These are phyloP conservation scores for Platycercus adscitus DNA, from an alignment of 2,113 vertebrate genomes.

Conservation along the genomic window DNA sequence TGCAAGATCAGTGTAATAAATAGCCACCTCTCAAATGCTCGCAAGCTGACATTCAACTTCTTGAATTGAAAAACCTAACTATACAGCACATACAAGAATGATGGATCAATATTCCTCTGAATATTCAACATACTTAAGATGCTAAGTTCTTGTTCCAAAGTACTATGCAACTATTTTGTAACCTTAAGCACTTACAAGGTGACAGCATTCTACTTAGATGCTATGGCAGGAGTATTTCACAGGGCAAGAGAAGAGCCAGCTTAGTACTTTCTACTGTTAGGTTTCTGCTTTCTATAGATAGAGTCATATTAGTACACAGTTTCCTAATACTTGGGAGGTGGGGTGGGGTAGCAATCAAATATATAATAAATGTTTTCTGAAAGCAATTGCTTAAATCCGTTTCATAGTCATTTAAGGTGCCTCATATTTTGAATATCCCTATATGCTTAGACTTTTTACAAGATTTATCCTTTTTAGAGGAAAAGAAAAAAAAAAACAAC, in stretches of 20 bases:
- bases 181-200: not conserved
- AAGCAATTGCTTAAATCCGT: not conserved
- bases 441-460: not conserved
- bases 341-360: not conserved
- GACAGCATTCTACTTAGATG: not conserved
- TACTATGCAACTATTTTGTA: not conserved
- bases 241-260: not conserved
- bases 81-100: not conserved
- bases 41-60: not conserved
- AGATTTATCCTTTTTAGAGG: not conserved
- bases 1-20: not conserved
- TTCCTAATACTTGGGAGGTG: not conserved
- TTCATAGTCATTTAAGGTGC: not conserved
- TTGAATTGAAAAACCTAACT: not conserved
- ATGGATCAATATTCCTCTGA: not conserved
- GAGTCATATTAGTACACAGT: not conserved
- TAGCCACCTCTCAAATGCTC: not conserved
- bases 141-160: not conserved
- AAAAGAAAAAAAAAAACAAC: not conserved
- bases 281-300: not conserved
- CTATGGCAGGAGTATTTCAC: not conserved
- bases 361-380: not conserved
- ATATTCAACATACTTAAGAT: not conserved
- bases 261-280: not conserved
- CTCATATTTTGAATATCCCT: not conserved